phyloP scores from a whole-genome alignment of 2,113 vertebrate species.

The Fulmarus glacialis region DNA sequence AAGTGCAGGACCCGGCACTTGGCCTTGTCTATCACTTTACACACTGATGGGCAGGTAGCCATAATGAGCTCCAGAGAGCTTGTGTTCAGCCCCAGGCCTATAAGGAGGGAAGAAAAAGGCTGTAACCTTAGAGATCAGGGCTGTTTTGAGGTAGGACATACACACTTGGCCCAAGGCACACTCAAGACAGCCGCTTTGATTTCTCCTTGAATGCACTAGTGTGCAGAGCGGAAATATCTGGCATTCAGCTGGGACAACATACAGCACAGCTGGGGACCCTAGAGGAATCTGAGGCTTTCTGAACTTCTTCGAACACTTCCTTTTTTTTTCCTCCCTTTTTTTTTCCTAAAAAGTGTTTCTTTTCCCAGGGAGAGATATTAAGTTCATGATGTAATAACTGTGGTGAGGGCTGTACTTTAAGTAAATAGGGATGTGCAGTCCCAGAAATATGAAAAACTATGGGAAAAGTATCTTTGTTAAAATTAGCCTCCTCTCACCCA shows the following conservation, averaged over 20 bases:
- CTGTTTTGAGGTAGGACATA: neutral
- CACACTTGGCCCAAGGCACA: neutral
- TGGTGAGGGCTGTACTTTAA: neutral
- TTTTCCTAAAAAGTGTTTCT: slow-evolving; percentile 34
- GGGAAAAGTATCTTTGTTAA: neutral
- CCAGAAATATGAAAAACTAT: neutral
- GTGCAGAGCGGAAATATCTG: slow-evolving; percentile 38
- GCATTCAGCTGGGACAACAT: slow-evolving; percentile 39
- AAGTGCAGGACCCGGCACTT: too few species aligned
- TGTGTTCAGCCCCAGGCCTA: accelerated
- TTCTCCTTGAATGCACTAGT: neutral
- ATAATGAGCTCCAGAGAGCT: neutral
- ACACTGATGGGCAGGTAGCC: neutral
- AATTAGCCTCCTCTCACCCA: neutral
- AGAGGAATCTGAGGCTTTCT: slow-evolving; percentile 27
- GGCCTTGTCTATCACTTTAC: neutral
- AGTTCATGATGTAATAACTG: neutral
- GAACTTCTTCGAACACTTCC: slow-evolving; percentile 11
- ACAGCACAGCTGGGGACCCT: slow-evolving; percentile 51
- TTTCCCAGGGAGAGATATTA: slow-evolving; percentile 31
- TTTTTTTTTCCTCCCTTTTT: neutral
- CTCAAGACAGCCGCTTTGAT: neutral
- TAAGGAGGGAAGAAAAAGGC: neutral
- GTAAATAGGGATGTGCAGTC: neutral
- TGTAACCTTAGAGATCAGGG: neutral